Evolutionary conservation across 2,888 invertebrate species (phyloP).

Genomic region (Dryobota labecula): DNA sequence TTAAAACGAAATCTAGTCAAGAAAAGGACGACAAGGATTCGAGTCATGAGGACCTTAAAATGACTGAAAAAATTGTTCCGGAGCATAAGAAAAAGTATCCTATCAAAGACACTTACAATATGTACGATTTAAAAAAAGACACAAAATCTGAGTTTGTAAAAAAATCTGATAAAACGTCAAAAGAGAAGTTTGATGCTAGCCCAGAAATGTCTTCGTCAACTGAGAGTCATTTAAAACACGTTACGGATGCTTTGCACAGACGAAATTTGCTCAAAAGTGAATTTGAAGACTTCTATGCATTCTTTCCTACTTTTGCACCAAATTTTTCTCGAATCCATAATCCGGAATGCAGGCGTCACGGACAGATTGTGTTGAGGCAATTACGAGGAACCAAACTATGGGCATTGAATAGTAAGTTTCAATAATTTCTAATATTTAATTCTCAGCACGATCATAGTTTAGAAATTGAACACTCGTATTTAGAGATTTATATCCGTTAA

Average conservation of each 20-base stretch:
- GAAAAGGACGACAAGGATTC: constrained; percentile 50
- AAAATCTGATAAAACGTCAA: constrained; percentile 61
- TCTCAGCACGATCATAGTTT: constrained; percentile 37
- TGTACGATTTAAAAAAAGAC: constrained; percentile 60
- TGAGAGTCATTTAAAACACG: constrained; percentile 78
- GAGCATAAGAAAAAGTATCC: constrained; percentile 65
- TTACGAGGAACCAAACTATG: constrained; percentile 92
- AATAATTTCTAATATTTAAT: constrained; percentile 50
- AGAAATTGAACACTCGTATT: constrained; percentile 54
- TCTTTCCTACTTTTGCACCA: constrained; percentile 92
- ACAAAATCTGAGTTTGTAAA: constrained; percentile 60
- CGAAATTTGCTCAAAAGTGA: constrained; percentile 88
- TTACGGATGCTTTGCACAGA: constrained; percentile 82
- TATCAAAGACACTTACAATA: constrained; percentile 60
- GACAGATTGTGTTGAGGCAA: constrained; percentile 92
- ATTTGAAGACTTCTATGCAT: constrained; percentile 92
- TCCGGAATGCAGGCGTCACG: constrained; percentile 92
- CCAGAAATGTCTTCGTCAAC: constrained; percentile 70
- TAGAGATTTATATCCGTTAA: constrained; percentile 60
- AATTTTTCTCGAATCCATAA: constrained; percentile 92
- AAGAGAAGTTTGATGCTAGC: constrained; percentile 67
- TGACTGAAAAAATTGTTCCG: constrained; percentile 44
- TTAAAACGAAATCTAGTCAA: constrained; percentile 49
- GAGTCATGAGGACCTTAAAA: constrained; percentile 43
- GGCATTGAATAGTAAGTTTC: constrained; percentile 93